phyloP scores from a whole-genome alignment of 2,888 invertebrate genomes.

The Cheilosia vernalis region DNA sequence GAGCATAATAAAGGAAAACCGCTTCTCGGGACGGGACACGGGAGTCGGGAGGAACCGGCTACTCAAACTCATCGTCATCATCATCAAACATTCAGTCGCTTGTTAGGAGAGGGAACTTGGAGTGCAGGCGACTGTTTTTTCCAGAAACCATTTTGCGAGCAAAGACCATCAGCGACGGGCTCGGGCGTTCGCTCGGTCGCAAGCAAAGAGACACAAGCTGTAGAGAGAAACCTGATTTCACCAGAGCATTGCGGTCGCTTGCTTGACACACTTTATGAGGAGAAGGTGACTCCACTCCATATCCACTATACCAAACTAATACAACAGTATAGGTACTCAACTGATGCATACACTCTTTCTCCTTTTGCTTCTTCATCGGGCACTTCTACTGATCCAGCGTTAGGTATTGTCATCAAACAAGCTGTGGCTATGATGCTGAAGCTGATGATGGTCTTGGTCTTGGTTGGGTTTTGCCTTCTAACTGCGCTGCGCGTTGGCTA shows the following conservation, averaged over 20 bases:
- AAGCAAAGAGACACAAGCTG: slow-evolving; percentile 41
- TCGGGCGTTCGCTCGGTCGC: not conserved
- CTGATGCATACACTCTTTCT: not conserved
- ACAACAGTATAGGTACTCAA: not conserved
- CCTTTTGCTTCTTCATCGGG: slow-evolving; percentile 33
- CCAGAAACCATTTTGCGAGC: slow-evolving; percentile 33
- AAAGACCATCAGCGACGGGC: slow-evolving; percentile 36
- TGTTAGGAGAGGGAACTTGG: slow-evolving; percentile 5
- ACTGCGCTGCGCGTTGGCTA: slow-evolving; percentile 16
- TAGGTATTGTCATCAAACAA: slow-evolving; percentile 61
- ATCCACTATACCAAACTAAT: slow-evolving; percentile 33
- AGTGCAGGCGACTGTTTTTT: slow-evolving; percentile 34
- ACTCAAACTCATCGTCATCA: slow-evolving; percentile 19
- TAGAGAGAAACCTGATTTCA: slow-evolving; percentile 73
- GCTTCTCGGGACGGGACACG: slow-evolving; percentile 13
- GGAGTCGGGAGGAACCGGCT: slow-evolving; percentile 59
- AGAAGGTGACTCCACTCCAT: slow-evolving; percentile 63
- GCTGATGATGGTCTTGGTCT: slow-evolving; percentile 29
- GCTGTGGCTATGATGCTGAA: slow-evolving; percentile 5
- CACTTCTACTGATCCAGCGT: slow-evolving; percentile 30
- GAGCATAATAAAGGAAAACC: slow-evolving; percentile 57
- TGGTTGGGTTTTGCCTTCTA: slow-evolving; percentile 32
- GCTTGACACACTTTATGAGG: slow-evolving; percentile 74
- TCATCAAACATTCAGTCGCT: slow-evolving; percentile 7
- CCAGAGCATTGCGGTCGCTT: slow-evolving; percentile 74